phyloP scores from a whole-genome alignment of 2,888 invertebrate species.

The Stenchaetothrips biformis region DNA sequence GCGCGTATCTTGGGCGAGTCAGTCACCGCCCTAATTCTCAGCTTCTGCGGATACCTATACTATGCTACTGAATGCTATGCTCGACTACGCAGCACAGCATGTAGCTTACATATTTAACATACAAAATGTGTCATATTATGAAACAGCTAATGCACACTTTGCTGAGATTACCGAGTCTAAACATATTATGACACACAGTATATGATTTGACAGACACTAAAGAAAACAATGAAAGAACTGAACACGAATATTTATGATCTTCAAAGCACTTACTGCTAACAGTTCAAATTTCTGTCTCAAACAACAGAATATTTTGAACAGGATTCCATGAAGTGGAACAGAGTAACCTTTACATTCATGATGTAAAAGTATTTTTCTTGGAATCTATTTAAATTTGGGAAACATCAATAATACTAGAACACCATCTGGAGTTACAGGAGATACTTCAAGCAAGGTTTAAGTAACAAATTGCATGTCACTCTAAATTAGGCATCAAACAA shows the following conservation, averaged over 20 bases:
- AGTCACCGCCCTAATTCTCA: slow-evolving; percentile 9
- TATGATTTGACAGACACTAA: not conserved
- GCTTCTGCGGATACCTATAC: slow-evolving; percentile 17
- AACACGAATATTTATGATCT: not conserved
- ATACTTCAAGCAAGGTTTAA: slow-evolving; percentile 13
- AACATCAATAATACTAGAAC: slow-evolving; percentile 10
- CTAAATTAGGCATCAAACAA: slow-evolving; percentile 18
- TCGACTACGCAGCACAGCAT: slow-evolving; percentile 6
- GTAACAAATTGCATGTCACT: not conserved
- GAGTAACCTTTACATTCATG: not conserved
- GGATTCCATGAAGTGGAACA: not conserved
- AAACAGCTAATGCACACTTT: not conserved
- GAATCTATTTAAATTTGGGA: not conserved
- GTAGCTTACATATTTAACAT: not conserved
- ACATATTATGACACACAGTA: not conserved
- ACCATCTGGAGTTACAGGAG: slow-evolving; percentile 15
- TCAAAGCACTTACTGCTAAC: slow-evolving; percentile 1
- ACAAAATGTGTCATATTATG: not conserved
- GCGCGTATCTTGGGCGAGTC: slow-evolving; percentile 22
- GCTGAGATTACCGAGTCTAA: not conserved
- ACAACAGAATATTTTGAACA: not conserved
- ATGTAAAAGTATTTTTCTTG: not conserved
- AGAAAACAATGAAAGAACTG: not conserved
- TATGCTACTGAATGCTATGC: not conserved
- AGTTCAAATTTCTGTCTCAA: not conserved